phyloP scores from a whole-genome alignment of 2,797 vertebrate species.

The Pelochelys cantorii region DNA sequence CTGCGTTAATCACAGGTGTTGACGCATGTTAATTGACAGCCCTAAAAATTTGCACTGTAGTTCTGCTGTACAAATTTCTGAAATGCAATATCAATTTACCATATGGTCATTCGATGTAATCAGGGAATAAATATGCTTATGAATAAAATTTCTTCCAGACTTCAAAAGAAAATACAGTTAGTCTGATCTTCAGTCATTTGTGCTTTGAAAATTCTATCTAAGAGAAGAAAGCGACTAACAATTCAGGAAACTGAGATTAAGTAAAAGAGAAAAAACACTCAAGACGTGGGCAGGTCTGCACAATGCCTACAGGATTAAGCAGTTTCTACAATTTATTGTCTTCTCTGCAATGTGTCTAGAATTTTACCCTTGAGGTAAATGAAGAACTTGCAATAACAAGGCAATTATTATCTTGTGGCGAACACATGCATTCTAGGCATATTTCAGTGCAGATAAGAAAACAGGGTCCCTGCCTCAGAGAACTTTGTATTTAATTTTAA shows the following conservation, averaged over 20 bases:
- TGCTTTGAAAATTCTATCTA: not conserved
- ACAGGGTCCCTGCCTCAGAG: not conserved
- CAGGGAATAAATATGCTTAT: not conserved
- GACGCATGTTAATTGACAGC: too few relatives aligned
- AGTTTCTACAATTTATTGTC: not conserved
- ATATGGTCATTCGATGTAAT: not conserved
- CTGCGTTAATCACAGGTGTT: too few relatives aligned
- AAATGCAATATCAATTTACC: not conserved
- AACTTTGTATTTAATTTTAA: not conserved
- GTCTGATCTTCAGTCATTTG: not conserved
- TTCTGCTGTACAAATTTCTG: not conserved
- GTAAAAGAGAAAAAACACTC: not conserved
- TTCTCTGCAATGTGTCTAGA: not conserved
- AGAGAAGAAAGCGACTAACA: not conserved
- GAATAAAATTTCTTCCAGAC: not conserved
- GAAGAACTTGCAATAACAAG: not conserved
- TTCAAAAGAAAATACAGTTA: not conserved
- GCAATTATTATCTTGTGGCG: not conserved
- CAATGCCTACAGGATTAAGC: not conserved
- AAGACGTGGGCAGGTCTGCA: not conserved
- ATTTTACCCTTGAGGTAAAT: not conserved
- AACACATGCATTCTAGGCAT: not conserved
- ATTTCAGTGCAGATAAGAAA: not conserved
- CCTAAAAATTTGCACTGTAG: not conserved
- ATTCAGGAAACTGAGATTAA: not conserved